Evolutionary conservation across 2,113 vertebrate species (phyloP), one percentile per base, ranked within the genome.

Genomic region (Natator depressus): DNA sequence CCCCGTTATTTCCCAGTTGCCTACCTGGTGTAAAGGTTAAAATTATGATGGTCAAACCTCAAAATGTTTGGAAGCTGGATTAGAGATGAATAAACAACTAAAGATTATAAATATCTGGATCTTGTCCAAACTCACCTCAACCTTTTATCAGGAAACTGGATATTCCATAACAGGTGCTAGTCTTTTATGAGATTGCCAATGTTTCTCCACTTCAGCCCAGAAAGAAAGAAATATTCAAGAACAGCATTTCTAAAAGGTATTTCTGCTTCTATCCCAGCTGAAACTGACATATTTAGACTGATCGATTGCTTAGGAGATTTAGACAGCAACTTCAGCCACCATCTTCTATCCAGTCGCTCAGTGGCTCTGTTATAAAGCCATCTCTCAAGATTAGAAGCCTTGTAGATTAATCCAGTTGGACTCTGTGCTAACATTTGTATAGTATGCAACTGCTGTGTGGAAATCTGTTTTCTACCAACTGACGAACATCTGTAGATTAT

Each of bases 401-500:
- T 94, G 38, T 79, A n/a, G 82, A 90, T 93, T 91, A 96, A 82
- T 95, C 89, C 96, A 96, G 80, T 85, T 92, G 89, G 96, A 95
- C 93, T 95, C 84, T 87, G 87, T 80, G 75, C 84, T 96, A 97
- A 96, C 95, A 95, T 97, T 97, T 95, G 91, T 75, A 91, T 89
- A 91, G 72, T 50, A 84, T 87, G 46, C 62, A 95, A 97, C 93
- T 95, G 91, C 95, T 96, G 93, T 82, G 93, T 93, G 82, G 69
- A 98, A 98, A 96, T 97, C 96, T 97, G 96, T 91, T 97, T 96
- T 92, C 95, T 91, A 89, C 93, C 93, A 96, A 88, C 93, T 88
- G 94, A 91, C 96, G 93, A 97, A 97, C 97, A 96, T 98, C 97
- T 97, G 97, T 91, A 97, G 90, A 93, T 96, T 95, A 94, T 89